These are phyloP conservation scores for Vireo altiloquus DNA, from an alignment of 2,113 vertebrate species.

Conservation along the genomic window DNA sequence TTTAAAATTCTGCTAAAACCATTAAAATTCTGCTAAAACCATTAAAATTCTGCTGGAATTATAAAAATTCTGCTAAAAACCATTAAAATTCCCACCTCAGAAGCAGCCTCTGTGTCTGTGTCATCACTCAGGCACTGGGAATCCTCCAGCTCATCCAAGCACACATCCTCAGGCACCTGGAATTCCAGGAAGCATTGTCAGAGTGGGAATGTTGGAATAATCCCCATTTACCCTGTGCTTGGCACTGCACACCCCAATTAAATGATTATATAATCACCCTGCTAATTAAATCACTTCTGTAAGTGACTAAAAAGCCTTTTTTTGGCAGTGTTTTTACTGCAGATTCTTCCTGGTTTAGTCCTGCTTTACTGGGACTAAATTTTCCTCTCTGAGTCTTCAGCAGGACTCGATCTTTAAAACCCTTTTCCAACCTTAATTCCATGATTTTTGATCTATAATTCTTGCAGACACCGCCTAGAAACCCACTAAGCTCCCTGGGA, in stretches of 20 bases:
- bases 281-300: background rate
- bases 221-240: fast-evolving
- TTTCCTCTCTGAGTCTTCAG: background rate
- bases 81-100: slow-evolving; percentile 76
- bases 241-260: background rate
- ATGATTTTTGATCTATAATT: background rate
- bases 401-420: background rate
- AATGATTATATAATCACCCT: fast-evolving
- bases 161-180: slow-evolving; percentile 76
- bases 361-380: background rate
- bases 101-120: slow-evolving; percentile 85
- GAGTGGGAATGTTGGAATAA: background rate
- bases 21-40: background rate
- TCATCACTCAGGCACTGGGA: slow-evolving; percentile 89
- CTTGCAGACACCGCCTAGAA: background rate
- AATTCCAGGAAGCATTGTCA: background rate
- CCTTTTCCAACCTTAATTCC: background rate
- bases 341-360: background rate
- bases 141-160: slow-evolving; percentile 81
- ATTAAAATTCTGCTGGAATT: background rate
- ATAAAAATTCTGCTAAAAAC: background rate
- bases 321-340: background rate
- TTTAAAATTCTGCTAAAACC: background rate
- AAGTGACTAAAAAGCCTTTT: background rate
- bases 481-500: background rate